Percentiles rank a stretch among this genome's conserved stretches.
Conservation (phyloP, 2,888 invertebrate species). For the Hyppa rectilinea region DNA sequence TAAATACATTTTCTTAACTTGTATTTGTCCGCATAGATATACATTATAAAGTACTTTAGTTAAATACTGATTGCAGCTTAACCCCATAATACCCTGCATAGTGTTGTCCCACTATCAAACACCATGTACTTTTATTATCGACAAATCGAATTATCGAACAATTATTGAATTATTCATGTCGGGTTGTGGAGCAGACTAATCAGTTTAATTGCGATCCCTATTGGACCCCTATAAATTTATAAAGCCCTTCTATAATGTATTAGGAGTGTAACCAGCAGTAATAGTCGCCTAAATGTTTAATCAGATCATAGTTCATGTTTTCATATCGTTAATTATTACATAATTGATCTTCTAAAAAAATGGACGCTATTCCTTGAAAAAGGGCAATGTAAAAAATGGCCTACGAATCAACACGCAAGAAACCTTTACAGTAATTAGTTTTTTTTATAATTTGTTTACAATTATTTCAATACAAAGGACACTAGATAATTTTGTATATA, state of each 20-base stretch:
- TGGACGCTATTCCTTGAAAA: too few species aligned
- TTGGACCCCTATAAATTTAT: constrained; percentile 70
- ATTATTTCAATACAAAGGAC: too few species aligned
- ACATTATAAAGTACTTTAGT: too few species aligned
- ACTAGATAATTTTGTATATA: too few species aligned
- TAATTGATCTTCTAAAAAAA: background rate
- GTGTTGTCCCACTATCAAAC: constrained; percentile 31
- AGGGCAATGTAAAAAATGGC: too few species aligned
- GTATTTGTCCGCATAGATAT: background rate
- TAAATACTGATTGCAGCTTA: background rate
- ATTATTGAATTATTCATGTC: constrained; percentile 72
- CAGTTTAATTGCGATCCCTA: constrained; percentile 67
- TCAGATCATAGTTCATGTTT: constrained; percentile 57
- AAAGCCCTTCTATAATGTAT: constrained; percentile 67
- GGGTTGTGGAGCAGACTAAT: constrained; percentile 63
- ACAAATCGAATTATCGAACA: constrained; percentile 65
- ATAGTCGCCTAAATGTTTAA: constrained; percentile 60
- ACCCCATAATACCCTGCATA: constrained; percentile 16
- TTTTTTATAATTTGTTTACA: too few species aligned
- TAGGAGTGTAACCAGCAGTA: constrained; percentile 49
- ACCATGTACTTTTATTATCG: constrained; percentile 37
- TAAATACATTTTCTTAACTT: background rate
- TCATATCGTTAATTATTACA: constrained; percentile 18
- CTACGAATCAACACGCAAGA: too few species aligned
- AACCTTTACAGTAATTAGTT: too few species aligned